Evolutionary conservation across 1,140 invertebrate species (phyloP).

Genomic region (Pachypsylla venusta): DNA sequence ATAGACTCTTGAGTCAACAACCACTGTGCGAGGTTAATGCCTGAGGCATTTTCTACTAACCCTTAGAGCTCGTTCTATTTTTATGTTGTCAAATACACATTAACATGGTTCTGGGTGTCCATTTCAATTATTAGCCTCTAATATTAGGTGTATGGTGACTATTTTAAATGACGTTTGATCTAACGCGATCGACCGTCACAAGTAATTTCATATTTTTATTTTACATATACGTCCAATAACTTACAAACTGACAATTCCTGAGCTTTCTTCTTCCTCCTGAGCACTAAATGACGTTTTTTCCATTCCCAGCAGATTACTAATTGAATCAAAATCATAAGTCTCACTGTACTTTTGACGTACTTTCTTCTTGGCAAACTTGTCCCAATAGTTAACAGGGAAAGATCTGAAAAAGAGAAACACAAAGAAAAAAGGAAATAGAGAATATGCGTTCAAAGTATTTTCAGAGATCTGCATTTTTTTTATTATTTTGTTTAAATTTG

Average conservation of each 20-base stretch:
- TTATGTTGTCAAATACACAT: too few species aligned
- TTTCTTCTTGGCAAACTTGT: constrained; percentile 99
- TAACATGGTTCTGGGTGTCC: too few species aligned
- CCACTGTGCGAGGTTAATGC: too few species aligned
- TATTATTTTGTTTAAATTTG: not conserved
- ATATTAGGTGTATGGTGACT: too few species aligned
- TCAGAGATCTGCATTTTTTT: too few species aligned
- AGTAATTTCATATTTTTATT: constrained; percentile 3
- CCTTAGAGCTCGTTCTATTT: too few species aligned
- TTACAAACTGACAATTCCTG: constrained; percentile 58
- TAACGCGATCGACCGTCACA: too few species aligned
- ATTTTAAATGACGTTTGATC: too few species aligned
- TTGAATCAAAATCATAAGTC: constrained; percentile 92
- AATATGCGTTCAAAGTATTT: not conserved
- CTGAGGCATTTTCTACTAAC: too few species aligned
- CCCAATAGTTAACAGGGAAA: constrained; percentile 99
- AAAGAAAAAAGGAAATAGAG: not conserved
- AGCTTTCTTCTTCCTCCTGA: constrained; percentile 54
- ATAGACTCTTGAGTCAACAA: too few species aligned
- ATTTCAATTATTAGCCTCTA: too few species aligned
- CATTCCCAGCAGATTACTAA: constrained; percentile 87
- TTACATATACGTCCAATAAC: constrained; percentile 25
- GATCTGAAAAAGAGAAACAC: constrained; percentile 39
- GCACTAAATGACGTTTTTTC: constrained; percentile 76
- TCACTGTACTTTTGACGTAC: constrained; percentile 93